Evolutionary conservation across 2,797 vertebrate genomes (phyloP).

Genomic region (Sylvia borin): DNA sequence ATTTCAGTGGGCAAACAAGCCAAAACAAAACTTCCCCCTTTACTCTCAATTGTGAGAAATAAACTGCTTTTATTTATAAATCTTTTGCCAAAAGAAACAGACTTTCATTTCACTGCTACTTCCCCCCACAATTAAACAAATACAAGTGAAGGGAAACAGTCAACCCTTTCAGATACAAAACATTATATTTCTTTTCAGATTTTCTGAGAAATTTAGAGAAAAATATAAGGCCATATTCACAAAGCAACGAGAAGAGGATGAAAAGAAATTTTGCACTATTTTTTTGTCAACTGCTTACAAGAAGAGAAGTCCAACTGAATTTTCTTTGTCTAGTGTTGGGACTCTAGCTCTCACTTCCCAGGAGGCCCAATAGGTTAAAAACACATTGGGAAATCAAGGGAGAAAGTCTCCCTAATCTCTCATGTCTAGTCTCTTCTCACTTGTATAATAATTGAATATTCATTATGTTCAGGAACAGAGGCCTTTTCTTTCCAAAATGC

Average conservation of each 20-base stretch:
- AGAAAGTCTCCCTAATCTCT: background rate
- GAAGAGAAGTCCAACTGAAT: background rate
- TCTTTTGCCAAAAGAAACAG: background rate
- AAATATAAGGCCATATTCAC: background rate
- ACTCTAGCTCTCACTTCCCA: background rate
- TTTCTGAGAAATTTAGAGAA: background rate
- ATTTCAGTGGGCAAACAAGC: background rate
- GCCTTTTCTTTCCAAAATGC: background rate
- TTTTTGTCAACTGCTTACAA: background rate
- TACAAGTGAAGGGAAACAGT: background rate
- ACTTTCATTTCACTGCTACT: background rate
- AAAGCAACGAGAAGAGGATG: background rate
- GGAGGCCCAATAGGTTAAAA: background rate
- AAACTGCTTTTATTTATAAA: background rate
- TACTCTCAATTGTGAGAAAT: background rate
- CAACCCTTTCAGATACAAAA: background rate
- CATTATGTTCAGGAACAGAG: background rate
- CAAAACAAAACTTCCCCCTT: background rate
- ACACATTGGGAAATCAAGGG: background rate
- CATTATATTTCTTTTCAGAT: background rate
- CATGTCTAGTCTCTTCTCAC: background rate
- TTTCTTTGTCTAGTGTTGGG: background rate
- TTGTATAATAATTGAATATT: background rate
- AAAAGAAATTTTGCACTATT: background rate
- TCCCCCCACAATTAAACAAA: background rate